Base-by-base conservation (phyloP, 2,797 vertebrate genomes). In the Euphonia xanthogaster region DNA sequence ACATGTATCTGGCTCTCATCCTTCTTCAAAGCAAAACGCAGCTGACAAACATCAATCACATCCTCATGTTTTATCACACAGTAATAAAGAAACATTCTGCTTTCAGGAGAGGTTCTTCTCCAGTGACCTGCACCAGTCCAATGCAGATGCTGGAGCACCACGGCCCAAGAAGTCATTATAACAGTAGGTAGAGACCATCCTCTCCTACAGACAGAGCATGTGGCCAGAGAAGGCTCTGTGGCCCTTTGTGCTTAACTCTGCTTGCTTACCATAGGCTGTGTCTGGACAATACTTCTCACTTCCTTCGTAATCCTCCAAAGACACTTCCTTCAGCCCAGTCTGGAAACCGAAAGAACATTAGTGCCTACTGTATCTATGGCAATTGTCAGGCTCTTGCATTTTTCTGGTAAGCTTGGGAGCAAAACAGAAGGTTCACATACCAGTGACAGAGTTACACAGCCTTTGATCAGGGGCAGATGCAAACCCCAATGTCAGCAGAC, bases 231-330 rank as follows among this genome's bases (percentile, higher is more conserved):
- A 94, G 57, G 54, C 67, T 66, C 81, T 81, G 65, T 55, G 37
- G 73, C 51, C 75, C 88, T 75, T 66, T 79, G n/a, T 57, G 55
- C 66, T 94, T 80, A 84, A 50, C 47, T 57, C 7, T 76, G 67
- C 66, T 90, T 58, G 89, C 98, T 98, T 97, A 99, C 99, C 99
- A 6, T 99, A 99, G 17, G 98, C 96, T 0, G 98, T 99, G 94
- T 98, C 98, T 7, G 99, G 95, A 93, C 98, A 98, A 81, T 99
- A 98, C 91, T 99, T 98, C 93, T 99, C 98, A 2, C 97, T 97
- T 91, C 95, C 97, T 77, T 98, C 93, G 84, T 98, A 94, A 72
- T 99, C 98, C 77, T 98, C 98, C 63, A 97, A 76, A 27, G 98
- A 97, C 58, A 97, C 96, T 88, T 99, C 98, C 93, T 97, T 98